Conservation (phyloP, 2,113 vertebrate species). For the Megaptera novaeangliae region DNA sequence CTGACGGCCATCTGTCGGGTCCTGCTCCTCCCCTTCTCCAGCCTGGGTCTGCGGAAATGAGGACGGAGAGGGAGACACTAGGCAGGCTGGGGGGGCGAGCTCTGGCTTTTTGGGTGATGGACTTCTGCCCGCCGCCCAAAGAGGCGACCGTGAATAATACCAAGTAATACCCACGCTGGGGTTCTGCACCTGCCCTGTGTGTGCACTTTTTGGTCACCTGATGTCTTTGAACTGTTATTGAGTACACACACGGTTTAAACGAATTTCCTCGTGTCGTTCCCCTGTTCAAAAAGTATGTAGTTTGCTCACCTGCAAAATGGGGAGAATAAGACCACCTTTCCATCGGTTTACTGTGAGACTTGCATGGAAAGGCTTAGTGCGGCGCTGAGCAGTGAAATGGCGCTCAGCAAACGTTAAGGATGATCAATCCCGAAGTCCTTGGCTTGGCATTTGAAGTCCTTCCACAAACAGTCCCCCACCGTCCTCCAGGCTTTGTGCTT, state of each 20-base stretch:
- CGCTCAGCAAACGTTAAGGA: not conserved
- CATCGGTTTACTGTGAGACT: not conserved
- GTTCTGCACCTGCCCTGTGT: not conserved
- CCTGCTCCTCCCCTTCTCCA: not conserved
- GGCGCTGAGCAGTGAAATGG: not conserved
- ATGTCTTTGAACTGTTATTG: not conserved
- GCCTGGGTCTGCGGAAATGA: not conserved
- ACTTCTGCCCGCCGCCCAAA: not conserved
- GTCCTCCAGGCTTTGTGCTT: not conserved
- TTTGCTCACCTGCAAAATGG: not conserved
- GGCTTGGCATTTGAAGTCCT: not conserved
- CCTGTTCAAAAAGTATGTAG: not conserved
- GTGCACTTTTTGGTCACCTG: not conserved
- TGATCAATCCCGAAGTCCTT: not conserved
- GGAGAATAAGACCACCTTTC: not conserved
- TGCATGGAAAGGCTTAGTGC: not conserved
- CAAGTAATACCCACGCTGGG: too few relatives aligned
- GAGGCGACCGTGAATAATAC: not conserved
- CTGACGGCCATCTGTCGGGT: not conserved
- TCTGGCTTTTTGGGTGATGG: not conserved
- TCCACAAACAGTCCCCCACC: not conserved
- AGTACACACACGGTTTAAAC: not conserved
- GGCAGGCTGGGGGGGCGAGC: not conserved
- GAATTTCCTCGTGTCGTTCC: not conserved
- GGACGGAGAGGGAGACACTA: not conserved